Evolutionary conservation across 2,113 vertebrate species (phyloP), one percentile per base, ranked within the genome.

Genomic region (Etheostoma cragini): DNA sequence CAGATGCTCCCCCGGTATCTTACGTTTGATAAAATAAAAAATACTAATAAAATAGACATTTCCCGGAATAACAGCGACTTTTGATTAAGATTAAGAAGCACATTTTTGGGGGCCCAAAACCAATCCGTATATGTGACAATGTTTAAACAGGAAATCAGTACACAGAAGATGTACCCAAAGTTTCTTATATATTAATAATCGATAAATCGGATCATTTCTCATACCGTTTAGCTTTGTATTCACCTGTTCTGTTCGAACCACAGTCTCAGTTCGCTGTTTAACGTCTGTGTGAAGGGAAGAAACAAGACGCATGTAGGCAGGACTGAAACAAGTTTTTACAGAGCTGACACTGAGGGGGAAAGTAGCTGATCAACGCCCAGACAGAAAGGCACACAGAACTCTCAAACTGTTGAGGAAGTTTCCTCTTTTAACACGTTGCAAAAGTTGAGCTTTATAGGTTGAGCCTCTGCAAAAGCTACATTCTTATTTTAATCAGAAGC

Each of bases 111-210:
- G 15, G 21, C 17, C 1, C 13, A 49, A 50, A 72, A n/a, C 3
- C 22, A 73, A 72, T 78, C 3, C 42, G 21, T 56, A 15, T 56
- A 15, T 19, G 42, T 72, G 56, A 67, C 72, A 56, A 53, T 38
- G 56, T 63, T 68, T 21, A 50, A 88, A 83, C 88, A 84, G 90
- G 90, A 92, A 89, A 90, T 88, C 77, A 65, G 3, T 12, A 50
- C 62, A 56, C 35, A 42, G 33, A 62, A 65, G 16, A 22, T 38
- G 15, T 5, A 6, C 58, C 13, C 21, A 16, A 53, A 12, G 2
- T 60, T 47, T 52, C 13, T 8, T n/a, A 38, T 12, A 47, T 53
- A 49, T 77, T 2, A 52, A 66, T 62, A 56, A 72, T 76, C n/a
- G n/a, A 82, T 72, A n/a, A 50, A 81, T 72, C 0, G 6, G 33